Percentiles rank a stretch among this genome's conserved stretches.
These are phyloP conservation scores for Aricia agestis DNA, from an alignment of 1,140 invertebrate genomes.

Conservation along the genomic window DNA sequence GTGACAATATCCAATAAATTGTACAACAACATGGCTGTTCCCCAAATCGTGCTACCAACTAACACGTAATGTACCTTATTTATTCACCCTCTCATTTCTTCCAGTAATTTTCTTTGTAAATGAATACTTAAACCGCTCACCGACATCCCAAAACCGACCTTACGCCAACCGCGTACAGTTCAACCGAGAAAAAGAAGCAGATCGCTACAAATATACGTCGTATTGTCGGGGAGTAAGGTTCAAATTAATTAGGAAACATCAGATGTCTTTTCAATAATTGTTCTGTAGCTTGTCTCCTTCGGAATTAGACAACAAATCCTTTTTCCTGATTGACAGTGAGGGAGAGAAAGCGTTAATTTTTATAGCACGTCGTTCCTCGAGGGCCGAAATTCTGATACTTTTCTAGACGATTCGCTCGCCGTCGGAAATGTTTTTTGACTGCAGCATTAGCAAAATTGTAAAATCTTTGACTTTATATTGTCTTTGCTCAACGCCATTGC, in stretches of 20 bases:
- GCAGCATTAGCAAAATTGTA: neutral
- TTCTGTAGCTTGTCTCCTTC: constrained; percentile 65
- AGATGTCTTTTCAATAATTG: constrained; percentile 68
- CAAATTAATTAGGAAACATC: constrained; percentile 26
- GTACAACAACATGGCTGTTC: neutral
- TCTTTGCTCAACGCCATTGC: too few species aligned
- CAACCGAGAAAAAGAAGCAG: constrained; percentile 17
- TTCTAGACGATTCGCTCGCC: neutral
- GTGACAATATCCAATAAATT: neutral
- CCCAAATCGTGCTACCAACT: constrained; percentile 41
- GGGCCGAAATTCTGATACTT: constrained; percentile 1
- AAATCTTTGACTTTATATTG: neutral
- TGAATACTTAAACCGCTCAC: constrained; percentile 68
- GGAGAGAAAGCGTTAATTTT: constrained; percentile 46
- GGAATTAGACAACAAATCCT: constrained; percentile 69
- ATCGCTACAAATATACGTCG: neutral
- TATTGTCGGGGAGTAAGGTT: constrained; percentile 15
- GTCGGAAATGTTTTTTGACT: neutral
- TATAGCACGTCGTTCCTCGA: constrained; percentile 41
- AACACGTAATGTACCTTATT: constrained; percentile 69
- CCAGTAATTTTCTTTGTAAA: constrained; percentile 70
- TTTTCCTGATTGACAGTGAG: constrained; percentile 61
- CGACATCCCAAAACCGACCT: constrained; percentile 28
- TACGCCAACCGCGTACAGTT: constrained; percentile 34
- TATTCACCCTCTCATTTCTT: constrained; percentile 59